Conservation (phyloP, 2,888 invertebrate species). For the Spicauda simplicius region DNA sequence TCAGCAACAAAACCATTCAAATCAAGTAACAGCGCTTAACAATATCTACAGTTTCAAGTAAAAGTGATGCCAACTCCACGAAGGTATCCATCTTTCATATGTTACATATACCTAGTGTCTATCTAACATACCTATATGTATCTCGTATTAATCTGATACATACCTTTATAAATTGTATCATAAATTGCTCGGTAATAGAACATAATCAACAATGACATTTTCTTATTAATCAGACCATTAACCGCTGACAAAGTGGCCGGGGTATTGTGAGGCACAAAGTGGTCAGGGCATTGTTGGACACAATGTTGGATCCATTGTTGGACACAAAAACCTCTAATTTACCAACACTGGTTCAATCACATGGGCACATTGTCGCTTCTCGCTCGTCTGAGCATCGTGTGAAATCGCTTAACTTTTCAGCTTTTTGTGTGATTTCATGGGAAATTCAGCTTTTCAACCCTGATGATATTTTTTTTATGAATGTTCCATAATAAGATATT, state of each 20-base stretch:
- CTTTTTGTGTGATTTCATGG: constrained; percentile 17
- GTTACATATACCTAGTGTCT: too few species aligned
- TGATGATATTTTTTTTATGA: too few species aligned
- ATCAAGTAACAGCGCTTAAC: too few species aligned
- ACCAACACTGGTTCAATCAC: constrained; percentile 37
- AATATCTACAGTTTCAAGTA: too few species aligned
- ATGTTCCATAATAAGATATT: too few species aligned
- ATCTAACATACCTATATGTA: too few species aligned
- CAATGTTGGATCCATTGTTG: constrained; percentile 8
- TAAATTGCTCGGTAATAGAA: too few species aligned
- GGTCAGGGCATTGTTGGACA: constrained; percentile 11
- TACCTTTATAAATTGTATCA: too few species aligned
- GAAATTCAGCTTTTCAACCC: constrained; percentile 2
- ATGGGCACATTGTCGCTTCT: constrained; percentile 26
- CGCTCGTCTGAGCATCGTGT: constrained; percentile 37
- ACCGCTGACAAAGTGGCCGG: constrained; percentile 18
- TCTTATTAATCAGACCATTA: constrained; percentile 33
- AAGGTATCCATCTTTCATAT: too few species aligned
- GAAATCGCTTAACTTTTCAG: constrained; percentile 36
- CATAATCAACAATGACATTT: constrained; percentile 19
- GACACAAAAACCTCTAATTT: constrained; percentile 37
- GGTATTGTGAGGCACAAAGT: constrained; percentile 18
- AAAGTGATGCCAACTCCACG: too few species aligned
- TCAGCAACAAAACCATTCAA: too few species aligned
- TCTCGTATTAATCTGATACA: too few species aligned